These are phyloP conservation scores for Cerastis rubricosa DNA, from an alignment of 2,888 invertebrate species.

Conservation along the genomic window DNA sequence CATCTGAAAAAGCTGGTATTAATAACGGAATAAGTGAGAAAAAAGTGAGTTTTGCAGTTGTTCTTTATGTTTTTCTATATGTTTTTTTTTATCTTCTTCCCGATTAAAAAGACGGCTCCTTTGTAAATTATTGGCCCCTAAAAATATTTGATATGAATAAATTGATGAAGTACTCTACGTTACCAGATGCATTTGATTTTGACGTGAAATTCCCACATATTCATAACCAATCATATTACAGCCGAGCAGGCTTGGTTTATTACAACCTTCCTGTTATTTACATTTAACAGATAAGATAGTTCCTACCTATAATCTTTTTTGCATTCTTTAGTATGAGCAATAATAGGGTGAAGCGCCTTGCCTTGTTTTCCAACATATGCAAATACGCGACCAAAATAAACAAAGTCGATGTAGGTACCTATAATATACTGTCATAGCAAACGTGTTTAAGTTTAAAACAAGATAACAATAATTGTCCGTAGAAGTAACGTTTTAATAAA, in stretches of 20 bases:
- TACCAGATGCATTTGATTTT: neutral
- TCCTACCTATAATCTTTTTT: slow-evolving; percentile 34
- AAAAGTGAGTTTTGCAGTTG: slow-evolving; percentile 45
- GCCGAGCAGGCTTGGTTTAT: slow-evolving; percentile 11
- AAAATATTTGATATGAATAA: neutral
- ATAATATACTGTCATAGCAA: slow-evolving; percentile 16
- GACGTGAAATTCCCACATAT: slow-evolving; percentile 1
- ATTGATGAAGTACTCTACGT: neutral
- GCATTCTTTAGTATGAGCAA: slow-evolving; percentile 56
- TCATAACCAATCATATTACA: neutral
- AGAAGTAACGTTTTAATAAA: neutral
- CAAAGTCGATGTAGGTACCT: slow-evolving; percentile 11
- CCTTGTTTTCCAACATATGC: slow-evolving; percentile 20
- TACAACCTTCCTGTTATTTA: slow-evolving; percentile 33
- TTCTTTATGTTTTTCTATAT: neutral
- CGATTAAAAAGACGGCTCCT: neutral
- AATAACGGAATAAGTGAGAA: slow-evolving; percentile 45
- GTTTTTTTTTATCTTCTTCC: too few relatives aligned
- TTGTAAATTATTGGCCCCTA: neutral
- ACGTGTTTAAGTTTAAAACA: slow-evolving; percentile 24
- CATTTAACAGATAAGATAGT: slow-evolving; percentile 45
- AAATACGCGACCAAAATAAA: slow-evolving; percentile 32
- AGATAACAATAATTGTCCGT: slow-evolving; percentile 17
- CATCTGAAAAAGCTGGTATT: slow-evolving; percentile 57
- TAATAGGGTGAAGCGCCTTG: slow-evolving; percentile 45